phyloP scores from a whole-genome alignment of 2,888 invertebrate species.

The Sphinx pinastri region DNA sequence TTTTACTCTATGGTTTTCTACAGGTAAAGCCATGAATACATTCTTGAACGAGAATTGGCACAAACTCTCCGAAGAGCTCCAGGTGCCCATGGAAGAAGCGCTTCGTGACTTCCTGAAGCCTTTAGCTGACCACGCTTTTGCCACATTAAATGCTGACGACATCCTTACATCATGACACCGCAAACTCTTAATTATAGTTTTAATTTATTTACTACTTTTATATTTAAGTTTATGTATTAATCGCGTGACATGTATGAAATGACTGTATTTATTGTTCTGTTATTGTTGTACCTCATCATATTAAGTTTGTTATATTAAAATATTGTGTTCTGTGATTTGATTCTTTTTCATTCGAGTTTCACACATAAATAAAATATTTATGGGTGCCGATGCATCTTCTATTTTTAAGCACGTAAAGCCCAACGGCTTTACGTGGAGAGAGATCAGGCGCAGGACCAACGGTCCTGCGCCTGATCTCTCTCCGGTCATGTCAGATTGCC shows the following conservation, averaged over 20 bases:
- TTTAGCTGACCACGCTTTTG: conserved; percentile 70
- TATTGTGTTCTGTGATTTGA: not conserved
- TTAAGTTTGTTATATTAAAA: not conserved
- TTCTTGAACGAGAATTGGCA: conserved; percentile 92
- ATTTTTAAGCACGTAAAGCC: too few species aligned
- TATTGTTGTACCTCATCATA: too few species aligned
- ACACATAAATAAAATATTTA: too few species aligned
- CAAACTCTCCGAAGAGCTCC: conserved; percentile 87
- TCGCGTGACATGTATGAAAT: too few species aligned
- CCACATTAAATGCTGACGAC: conserved; percentile 70
- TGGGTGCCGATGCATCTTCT: too few species aligned
- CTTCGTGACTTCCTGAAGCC: conserved; percentile 72
- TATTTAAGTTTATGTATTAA: not conserved
- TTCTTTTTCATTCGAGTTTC: not conserved
- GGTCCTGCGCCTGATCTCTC: too few species aligned
- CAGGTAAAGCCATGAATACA: conserved; percentile 88
- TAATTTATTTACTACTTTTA: not conserved
- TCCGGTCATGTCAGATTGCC: too few species aligned
- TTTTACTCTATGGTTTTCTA: conserved; percentile 33
- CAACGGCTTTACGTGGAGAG: too few species aligned
- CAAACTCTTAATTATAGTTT: not conserved
- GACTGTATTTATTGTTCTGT: too few species aligned
- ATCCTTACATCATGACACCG: conserved; percentile 51
- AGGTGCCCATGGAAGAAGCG: conserved; percentile 86
- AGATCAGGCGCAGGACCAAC: too few species aligned